Evolutionary conservation across 2,113 vertebrate species (phyloP).

Genomic region (Mola mola): DNA sequence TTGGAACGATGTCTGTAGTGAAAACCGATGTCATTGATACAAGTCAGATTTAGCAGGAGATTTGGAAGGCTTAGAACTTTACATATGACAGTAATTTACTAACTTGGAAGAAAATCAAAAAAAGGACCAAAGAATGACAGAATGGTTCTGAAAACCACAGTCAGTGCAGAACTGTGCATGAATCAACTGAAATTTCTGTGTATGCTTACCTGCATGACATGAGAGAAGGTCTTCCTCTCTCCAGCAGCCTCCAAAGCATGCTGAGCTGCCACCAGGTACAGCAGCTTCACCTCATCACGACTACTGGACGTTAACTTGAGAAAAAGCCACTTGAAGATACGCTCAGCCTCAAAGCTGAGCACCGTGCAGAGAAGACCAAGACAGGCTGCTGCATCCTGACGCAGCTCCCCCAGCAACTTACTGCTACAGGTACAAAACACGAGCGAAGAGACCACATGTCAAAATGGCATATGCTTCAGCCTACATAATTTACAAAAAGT

Average conservation of each 20-base stretch:
- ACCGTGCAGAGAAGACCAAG: conserved; percentile 94
- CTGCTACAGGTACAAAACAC: conserved; percentile 82
- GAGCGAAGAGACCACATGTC: not conserved
- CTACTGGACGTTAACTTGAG: conserved; percentile 91
- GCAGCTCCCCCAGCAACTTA: conserved; percentile 96
- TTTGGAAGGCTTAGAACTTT: too few species aligned
- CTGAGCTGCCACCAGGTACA: conserved; percentile 94
- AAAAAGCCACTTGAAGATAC: conserved; percentile 99
- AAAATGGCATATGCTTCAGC: not conserved
- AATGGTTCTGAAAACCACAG: too few species aligned
- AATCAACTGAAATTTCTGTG: too few species aligned
- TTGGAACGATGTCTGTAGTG: not conserved
- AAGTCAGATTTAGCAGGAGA: not conserved
- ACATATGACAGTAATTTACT: too few species aligned
- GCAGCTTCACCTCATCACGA: conserved; percentile 96
- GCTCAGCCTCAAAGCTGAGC: conserved; percentile 96
- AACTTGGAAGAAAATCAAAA: too few species aligned
- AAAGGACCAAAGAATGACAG: too few species aligned
- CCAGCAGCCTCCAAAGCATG: conserved; percentile 94
- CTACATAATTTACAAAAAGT: too few species aligned
- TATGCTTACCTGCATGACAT: conserved; percentile 92
- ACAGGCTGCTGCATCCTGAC: conserved; percentile 95
- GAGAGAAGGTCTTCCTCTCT: conserved; percentile 97
- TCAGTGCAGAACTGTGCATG: too few species aligned
- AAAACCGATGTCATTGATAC: not conserved